Evolutionary conservation across 2,797 vertebrate species (phyloP).

Genomic region (Sebastes flavidus): DNA sequence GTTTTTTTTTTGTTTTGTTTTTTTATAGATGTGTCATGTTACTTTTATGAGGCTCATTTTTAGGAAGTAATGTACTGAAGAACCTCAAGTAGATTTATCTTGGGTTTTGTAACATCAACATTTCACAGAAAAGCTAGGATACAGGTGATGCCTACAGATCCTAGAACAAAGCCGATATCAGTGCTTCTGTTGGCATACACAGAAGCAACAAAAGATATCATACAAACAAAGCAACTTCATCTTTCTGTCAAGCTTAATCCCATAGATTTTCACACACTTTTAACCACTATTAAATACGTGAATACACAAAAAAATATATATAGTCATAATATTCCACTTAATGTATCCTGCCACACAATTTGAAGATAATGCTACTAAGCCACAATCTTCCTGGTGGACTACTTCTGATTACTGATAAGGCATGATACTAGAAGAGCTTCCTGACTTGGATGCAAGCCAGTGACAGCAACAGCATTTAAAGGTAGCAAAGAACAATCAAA

Average conservation of each 20-base stretch:
- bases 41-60: background rate
- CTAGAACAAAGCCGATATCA: background rate
- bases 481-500: background rate
- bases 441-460: background rate
- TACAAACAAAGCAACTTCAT: background rate
- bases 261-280: background rate
- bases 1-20: background rate
- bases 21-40: background rate
- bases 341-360: background rate
- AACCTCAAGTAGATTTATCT: background rate
- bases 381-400: background rate
- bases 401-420: background rate
- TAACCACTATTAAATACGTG: background rate
- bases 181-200: background rate
- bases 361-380: background rate
- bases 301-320: background rate
- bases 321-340: background rate
- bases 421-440: background rate
- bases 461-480: background rate
- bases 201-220: background rate
- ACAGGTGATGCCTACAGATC: background rate
- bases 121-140: background rate
- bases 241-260: background rate
- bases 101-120: background rate
- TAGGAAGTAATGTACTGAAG: background rate